phyloP scores from a whole-genome alignment of 2,797 vertebrate genomes.

The Rhyacichthys aspro region DNA sequence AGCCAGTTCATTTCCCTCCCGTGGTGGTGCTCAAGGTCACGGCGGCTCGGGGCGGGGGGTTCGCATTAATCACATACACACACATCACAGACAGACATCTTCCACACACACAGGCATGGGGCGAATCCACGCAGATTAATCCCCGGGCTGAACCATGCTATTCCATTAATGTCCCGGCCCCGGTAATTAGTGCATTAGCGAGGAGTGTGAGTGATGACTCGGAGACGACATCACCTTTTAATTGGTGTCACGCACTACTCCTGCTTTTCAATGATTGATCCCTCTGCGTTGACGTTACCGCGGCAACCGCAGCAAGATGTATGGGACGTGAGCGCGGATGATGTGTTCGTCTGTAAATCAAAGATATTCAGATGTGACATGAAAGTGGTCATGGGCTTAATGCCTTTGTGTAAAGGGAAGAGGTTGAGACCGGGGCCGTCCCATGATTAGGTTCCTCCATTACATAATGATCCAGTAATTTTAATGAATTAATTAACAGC shows the following conservation, averaged over 20 bases:
- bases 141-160: slow-evolving; percentile 74
- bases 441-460: slow-evolving; percentile 70
- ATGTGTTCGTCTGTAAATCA: slow-evolving; percentile 65
- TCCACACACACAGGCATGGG: slow-evolving; percentile 15
- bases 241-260: slow-evolving; percentile 78
- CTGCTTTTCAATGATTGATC: slow-evolving; percentile 76
- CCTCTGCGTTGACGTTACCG: slow-evolving; percentile 63
- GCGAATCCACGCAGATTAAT: slow-evolving; percentile 78
- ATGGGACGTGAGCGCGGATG: slow-evolving; percentile 43
- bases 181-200: slow-evolving; percentile 79
- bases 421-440: slow-evolving; percentile 57
- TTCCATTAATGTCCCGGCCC: slow-evolving; percentile 79
- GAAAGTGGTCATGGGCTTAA: slow-evolving; percentile 63
- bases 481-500: slow-evolving; percentile 67
- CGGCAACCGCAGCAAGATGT: slow-evolving; percentile 59
- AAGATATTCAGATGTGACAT: slow-evolving; percentile 64
- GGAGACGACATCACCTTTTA: slow-evolving; percentile 78
- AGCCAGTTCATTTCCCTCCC: slow-evolving; percentile 67
- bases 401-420: slow-evolving; percentile 59
- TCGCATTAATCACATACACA: slow-evolving; percentile 73
- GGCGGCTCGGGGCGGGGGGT: slow-evolving; percentile 54
- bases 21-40: slow-evolving; percentile 74
- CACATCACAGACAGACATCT: slow-evolving; percentile 28
- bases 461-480: slow-evolving; percentile 73
- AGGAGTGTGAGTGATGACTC: slow-evolving; percentile 76